Conservation (phyloP, 2,113 vertebrate genomes). For the Pipra filicauda region DNA sequence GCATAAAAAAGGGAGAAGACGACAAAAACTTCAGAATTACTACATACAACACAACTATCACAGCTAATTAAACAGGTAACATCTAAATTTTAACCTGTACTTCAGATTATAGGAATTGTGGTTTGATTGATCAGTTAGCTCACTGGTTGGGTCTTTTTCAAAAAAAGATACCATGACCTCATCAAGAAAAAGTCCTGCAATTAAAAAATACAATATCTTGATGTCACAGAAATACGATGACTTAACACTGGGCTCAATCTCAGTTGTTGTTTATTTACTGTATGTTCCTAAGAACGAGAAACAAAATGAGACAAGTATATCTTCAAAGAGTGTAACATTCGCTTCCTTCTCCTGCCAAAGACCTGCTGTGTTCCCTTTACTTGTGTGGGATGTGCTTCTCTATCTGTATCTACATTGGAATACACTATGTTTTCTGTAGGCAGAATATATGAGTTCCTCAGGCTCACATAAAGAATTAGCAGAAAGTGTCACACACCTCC, state of each 20-base stretch:
- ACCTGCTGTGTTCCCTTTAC: background rate
- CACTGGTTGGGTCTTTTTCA: background rate
- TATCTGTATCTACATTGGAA: background rate
- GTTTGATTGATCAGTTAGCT: background rate
- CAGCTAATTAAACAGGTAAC: background rate
- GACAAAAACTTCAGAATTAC: background rate
- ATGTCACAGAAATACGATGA: background rate
- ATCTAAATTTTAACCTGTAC: background rate
- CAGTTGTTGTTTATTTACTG: background rate
- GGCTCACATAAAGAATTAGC: background rate
- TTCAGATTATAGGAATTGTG: background rate
- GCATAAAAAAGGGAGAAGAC: background rate
- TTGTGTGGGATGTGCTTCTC: background rate
- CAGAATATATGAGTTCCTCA: background rate
- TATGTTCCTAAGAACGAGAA: background rate
- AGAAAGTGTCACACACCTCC: background rate
- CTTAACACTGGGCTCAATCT: background rate
- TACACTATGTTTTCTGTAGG: background rate
- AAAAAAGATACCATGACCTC: background rate
- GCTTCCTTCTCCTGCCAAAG: background rate
- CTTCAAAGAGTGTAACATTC: background rate
- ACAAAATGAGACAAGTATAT: accelerated
- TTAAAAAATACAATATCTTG: background rate
- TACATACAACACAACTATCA: background rate
- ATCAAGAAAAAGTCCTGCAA: background rate